Evolutionary conservation across 37 sponge, comb jelly and placozoan genomes (phyloP).

Genomic region (Amphimedon queenslandica): DNA sequence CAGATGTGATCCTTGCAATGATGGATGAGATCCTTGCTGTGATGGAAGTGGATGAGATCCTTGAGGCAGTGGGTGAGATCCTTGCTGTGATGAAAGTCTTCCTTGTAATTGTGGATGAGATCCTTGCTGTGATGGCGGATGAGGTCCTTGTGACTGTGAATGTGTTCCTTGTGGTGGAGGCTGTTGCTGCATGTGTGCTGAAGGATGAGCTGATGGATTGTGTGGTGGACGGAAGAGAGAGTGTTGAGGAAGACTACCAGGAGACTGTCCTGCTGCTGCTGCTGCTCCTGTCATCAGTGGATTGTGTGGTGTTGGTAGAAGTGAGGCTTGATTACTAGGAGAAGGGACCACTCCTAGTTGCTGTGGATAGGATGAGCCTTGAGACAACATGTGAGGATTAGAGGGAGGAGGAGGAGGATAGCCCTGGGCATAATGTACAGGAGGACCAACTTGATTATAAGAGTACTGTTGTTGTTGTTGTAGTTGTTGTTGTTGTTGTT

Average conservation of each 20-base stretch:
- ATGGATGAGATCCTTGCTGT: not conserved
- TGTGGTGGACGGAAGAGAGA: no score
- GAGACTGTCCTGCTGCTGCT: no score
- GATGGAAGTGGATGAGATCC: not conserved
- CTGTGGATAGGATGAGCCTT: not conserved
- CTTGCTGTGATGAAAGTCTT: not conserved
- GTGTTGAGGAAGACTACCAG: no score
- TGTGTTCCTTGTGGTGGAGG: no score
- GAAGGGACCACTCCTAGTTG: no score
- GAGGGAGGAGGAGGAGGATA: not conserved
- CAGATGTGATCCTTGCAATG: not conserved
- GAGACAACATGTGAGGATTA: not conserved
- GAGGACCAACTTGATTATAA: not conserved
- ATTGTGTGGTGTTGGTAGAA: no score
- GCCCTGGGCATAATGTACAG: not conserved
- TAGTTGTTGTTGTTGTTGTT: conserved; percentile 18
- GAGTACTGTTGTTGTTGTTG: conserved; percentile 23
- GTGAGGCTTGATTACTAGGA: no score
- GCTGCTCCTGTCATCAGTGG: no score
- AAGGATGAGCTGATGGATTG: no score
- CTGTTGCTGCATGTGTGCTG: no score
- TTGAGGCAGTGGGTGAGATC: conserved; percentile 5
- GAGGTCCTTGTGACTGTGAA: no score
- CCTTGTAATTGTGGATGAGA: not conserved
- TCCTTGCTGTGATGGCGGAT: conserved; percentile 2